Evolutionary conservation across 2,888 invertebrate genomes (phyloP), one percentile per base, ranked within the genome.

Genomic region (Lacanobia oleracea): DNA sequence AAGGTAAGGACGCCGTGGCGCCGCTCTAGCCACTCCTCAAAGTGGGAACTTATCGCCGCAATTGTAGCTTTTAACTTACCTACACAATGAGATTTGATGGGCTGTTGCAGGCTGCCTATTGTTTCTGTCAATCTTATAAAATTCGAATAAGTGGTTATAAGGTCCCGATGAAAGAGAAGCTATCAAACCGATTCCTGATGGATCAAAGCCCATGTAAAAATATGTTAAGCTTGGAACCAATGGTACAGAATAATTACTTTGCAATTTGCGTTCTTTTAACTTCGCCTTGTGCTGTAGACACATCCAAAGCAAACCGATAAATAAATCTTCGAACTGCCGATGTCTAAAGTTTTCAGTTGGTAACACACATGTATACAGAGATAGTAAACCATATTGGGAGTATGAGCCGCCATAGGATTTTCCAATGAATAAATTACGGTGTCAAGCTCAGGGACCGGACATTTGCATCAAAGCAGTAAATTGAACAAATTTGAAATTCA

Each of bases 361-460:
- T 51, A 77, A 40, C 45, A 43, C 73, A 66, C 67, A 56, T 59
- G 40, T 45, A 77, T 33, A 60, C 62, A 75, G 67, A 72, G 74
- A 67, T 37, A 75, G 66, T 75, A 72, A 72, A 72, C 64, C 78
- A 71, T 79, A 72, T 69, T 77, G 67, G 77, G 75, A 83, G 75
- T 81, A 84, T 80, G 68, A 81, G 72, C 69, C 68, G 76, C 83
- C 77, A 84, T 81, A 76, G 85, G 87, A 81, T 88, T 90, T 91
- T 92, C 91, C 91, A 89, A 93, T 94, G 93, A 94, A 94, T 94
- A 93, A 93, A 93, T 93, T 89, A 88, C 86, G 75, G 75, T 86
- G 82, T 81, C 81, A 81, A 66, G 70, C 73, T 60, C 23, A 65
- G 23, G 63, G 68, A 81, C 81, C 84, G 77, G 79, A 87, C 81